phyloP scores from a whole-genome alignment of 2,888 invertebrate species.

The Mythimna ferrago region DNA sequence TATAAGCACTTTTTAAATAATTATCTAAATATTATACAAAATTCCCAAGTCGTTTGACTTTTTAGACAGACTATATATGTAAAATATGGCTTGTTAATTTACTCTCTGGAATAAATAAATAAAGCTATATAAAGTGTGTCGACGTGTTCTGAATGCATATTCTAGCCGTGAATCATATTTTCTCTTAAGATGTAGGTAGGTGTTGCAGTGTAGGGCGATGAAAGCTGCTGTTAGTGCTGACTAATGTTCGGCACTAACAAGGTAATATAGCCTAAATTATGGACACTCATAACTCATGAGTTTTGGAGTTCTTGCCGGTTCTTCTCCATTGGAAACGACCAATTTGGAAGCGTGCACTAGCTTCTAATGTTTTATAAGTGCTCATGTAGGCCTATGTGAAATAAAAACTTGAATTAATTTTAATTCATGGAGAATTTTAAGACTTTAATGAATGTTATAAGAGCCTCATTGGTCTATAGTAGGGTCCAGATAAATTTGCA shows the following conservation, averaged over 20 bases:
- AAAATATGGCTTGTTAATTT: not conserved
- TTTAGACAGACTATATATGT: not conserved
- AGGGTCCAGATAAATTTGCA: too few relatives aligned
- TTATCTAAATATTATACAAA: too few relatives aligned
- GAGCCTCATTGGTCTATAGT: not conserved
- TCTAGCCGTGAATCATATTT: conserved; percentile 31
- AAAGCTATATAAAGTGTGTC: not conserved
- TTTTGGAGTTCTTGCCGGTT: too few relatives aligned
- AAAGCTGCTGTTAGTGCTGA: conserved; percentile 27
- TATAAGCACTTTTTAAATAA: too few relatives aligned
- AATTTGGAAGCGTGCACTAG: too few relatives aligned
- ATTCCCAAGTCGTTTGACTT: too few relatives aligned
- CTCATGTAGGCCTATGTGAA: too few relatives aligned
- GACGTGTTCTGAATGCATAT: conserved; percentile 36
- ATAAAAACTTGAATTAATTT: too few relatives aligned
- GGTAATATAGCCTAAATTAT: not conserved
- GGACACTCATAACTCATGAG: not conserved
- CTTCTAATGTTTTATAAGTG: too few relatives aligned
- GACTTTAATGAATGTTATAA: not conserved
- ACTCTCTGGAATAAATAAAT: not conserved
- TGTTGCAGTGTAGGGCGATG: conserved; percentile 41
- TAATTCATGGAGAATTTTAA: not conserved
- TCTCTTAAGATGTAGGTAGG: conserved; percentile 28
- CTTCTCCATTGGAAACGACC: too few relatives aligned
- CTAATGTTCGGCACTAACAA: conserved; percentile 1